A percentile compares a stretch with the other conserved stretches of the same genome.
These are phyloP conservation scores for Sebastes goodei DNA, from an alignment of 2,797 vertebrate genomes.

Conservation along the genomic window DNA sequence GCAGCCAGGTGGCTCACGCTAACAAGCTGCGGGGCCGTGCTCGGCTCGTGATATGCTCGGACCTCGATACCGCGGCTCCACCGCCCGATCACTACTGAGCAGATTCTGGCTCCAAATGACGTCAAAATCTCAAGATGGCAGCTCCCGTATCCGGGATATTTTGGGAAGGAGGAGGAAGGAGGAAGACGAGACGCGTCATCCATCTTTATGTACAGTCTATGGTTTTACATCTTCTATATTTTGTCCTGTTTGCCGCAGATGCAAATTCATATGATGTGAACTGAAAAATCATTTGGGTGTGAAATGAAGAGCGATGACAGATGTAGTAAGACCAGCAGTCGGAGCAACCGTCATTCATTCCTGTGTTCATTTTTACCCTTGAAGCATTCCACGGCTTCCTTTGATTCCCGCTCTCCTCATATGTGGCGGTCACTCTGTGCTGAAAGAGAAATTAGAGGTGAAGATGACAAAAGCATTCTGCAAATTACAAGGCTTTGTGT, in stretches of 20 bases:
- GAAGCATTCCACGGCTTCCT: conserved; percentile 57
- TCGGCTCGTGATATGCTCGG: no score
- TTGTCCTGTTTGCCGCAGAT: not conserved
- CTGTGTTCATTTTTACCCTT: conserved; percentile 53
- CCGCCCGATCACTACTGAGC: no score
- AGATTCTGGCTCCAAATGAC: no score
- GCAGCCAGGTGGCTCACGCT: no score
- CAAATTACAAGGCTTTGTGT: conserved; percentile 81
- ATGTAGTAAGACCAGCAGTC: not conserved
- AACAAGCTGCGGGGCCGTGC: no score
- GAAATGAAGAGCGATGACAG: conserved; percentile 8
- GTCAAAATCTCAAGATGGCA: no score
- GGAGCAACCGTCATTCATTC: conserved; percentile 23
- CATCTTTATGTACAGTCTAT: no score
- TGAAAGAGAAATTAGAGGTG: conserved; percentile 73
- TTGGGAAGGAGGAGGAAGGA: no score
- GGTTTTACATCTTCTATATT: not conserved
- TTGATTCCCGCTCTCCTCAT: conserved; percentile 51
- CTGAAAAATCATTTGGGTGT: not conserved
- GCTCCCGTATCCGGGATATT: no score
- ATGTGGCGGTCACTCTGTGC: conserved; percentile 51
- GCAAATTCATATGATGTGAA: not conserved
- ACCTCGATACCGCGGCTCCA: no score
- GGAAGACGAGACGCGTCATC: no score
- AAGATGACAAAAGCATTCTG: conserved; percentile 79